Conservation (phyloP, 2,113 vertebrate species). For the Brachyhypopomus gauderio region DNA sequence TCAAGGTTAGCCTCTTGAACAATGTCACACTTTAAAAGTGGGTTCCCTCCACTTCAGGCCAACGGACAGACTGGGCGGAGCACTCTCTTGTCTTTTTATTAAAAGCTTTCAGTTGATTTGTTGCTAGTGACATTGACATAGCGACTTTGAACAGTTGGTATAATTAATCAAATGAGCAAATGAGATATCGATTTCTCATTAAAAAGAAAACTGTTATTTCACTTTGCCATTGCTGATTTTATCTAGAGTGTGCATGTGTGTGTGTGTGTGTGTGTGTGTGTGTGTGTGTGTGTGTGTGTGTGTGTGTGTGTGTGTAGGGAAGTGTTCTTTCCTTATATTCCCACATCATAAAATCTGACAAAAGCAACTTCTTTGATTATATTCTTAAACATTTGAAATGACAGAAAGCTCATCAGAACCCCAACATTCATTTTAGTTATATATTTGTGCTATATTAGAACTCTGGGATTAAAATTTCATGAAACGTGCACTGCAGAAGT, state of each 20-base stretch:
- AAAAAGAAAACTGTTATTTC: conserved; percentile 25
- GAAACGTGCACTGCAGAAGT: too few species aligned
- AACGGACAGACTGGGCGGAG: not conserved
- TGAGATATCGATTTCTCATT: conserved; percentile 26
- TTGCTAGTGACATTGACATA: not conserved
- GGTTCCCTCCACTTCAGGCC: not conserved
- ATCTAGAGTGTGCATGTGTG: not conserved
- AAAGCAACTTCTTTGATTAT: not conserved
- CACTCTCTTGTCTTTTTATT: not conserved
- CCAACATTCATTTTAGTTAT: not conserved
- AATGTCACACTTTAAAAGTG: not conserved
- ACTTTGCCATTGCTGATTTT: not conserved
- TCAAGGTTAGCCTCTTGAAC: conserved; percentile 2
- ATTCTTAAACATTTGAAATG: not conserved
- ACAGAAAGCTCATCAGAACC: not conserved
- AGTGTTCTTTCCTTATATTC: not conserved
- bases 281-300: not conserved
- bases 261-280: not conserved
- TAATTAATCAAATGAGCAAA: conserved; percentile 39
- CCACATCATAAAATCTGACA: not conserved
- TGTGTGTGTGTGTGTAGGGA: not conserved
- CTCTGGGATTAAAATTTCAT: too few species aligned
- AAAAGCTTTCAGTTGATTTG: not conserved
- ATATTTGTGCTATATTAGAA: too few species aligned
- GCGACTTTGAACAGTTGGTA: conserved; percentile 11